Evolutionary conservation across 2,888 invertebrate species (phyloP), one percentile per base, ranked within the genome.

Genomic region (Cephus rjabovi): DNA sequence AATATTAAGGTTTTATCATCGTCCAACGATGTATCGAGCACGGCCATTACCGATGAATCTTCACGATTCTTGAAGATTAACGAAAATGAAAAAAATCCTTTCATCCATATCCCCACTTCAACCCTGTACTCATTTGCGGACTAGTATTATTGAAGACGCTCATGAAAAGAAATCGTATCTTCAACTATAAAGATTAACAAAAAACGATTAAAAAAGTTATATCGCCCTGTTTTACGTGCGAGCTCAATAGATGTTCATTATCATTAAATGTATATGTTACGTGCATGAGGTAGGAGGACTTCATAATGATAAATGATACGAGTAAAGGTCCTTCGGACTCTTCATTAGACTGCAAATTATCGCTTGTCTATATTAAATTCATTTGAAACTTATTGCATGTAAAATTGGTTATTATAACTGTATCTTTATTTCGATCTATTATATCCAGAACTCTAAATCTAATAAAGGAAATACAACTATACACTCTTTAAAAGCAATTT

Each of bases 321-420:
- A 40, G 40, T 15, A 40, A 15, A 4, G 40, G 15, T 40, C 40
- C 40, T 40, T 40, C 40, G 6, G 81, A 85, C 81, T 82, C 79
- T 85, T 83, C 85, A 80, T 87, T 84, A 84, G 81, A 81, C 80
- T 84, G 83, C 82, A 81, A 80, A 79, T 68, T 74, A 78, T 76
- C 74, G 83, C 82, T 79, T 83, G 84, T 88, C 86, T 88, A 84
- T 85, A 84, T 88, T 83, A 81, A 86, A 86, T 82, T 83, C 81
- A 86, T 87, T 83, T 83, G 83, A 86, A 86, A 84, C 84, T 83
- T 87, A 87, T 83, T 86, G 86, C 84, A 86, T 87, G 84, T 86
- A 82, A 85, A 87, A 86, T 83, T 84, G 81, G 85, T 85, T 82
- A 80, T 79, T 77, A 80, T 76, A 82, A 77, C 78, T 77, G 78